Percentiles rank a stretch among this genome's conserved stretches.
Evolutionary conservation across 2,888 invertebrate species (phyloP).

Genomic region (Sphaerophoria taeniata): DNA sequence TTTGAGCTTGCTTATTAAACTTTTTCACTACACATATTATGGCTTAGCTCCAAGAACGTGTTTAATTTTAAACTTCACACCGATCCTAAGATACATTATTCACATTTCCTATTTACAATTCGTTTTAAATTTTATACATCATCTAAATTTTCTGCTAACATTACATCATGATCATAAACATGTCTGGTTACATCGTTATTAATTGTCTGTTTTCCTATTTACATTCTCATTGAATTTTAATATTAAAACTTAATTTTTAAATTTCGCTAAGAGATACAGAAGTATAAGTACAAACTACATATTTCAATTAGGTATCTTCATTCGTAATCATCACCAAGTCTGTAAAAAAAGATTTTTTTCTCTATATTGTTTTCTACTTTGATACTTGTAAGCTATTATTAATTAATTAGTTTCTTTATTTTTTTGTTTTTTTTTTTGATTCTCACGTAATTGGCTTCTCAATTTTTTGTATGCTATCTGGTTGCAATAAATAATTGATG

Average conservation of each 20-base stretch:
- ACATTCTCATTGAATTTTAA: neutral
- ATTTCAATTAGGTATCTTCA: constrained; percentile 18
- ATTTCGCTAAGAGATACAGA: neutral
- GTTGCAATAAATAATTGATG: constrained; percentile 36
- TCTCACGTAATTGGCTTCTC: constrained; percentile 14
- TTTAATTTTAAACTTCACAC: constrained; percentile 11
- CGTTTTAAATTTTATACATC: neutral
- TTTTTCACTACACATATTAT: constrained; percentile 3
- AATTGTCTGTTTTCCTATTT: neutral
- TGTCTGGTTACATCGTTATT: no score
- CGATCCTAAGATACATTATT: neutral
- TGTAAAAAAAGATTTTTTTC: constrained; percentile 22
- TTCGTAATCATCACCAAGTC: constrained; percentile 6
- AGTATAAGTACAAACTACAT: neutral
- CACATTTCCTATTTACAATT: constrained; percentile 28
- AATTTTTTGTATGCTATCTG: constrained; percentile 60
- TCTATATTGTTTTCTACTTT: constrained; percentile 34
- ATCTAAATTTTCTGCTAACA: neutral
- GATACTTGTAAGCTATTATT: constrained; percentile 39
- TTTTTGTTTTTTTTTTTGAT: constrained; percentile 33
- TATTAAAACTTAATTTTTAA: neutral
- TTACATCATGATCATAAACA: neutral
- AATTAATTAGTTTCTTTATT: constrained; percentile 35
- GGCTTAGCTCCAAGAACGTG: neutral
- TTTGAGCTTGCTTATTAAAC: neutral